These are phyloP conservation scores for Glossophaga mutica DNA, from an alignment of 2,797 vertebrate genomes.

Conservation along the genomic window DNA sequence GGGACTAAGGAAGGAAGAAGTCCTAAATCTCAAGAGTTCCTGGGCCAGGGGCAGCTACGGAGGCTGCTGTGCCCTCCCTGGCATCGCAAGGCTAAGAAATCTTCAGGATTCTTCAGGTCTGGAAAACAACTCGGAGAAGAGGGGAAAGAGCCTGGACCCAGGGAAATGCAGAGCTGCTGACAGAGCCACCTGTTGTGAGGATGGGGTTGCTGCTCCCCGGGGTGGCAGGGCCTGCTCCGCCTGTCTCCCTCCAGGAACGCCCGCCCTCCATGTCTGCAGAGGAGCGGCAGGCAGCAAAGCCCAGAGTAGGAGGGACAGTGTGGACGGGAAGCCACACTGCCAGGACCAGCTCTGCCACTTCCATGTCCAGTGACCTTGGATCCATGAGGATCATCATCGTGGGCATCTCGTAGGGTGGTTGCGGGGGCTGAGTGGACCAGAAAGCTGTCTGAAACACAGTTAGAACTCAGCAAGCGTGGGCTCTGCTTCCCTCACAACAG, in stretches of 20 bases:
- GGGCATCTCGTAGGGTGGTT: too few relatives aligned
- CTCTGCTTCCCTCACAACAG: not conserved
- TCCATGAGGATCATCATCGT: not conserved
- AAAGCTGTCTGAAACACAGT: not conserved
- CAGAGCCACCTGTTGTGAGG: not conserved
- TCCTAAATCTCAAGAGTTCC: too few relatives aligned
- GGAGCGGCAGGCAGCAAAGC: not conserved
- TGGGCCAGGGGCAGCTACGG: not conserved
- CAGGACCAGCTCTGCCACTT: not conserved
- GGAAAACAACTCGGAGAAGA: not conserved
- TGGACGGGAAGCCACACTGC: not conserved
- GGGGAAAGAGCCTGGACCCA: not conserved
- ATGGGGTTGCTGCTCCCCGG: not conserved
- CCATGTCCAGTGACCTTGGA: not conserved
- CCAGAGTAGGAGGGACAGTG: fast-evolving
- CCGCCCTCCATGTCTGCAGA: not conserved
- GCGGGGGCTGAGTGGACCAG: not conserved
- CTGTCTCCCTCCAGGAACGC: not conserved
- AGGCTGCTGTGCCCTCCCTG: not conserved
- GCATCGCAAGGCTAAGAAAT: not conserved
- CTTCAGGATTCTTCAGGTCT: not conserved
- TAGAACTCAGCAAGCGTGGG: not conserved
- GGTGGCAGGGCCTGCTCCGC: not conserved
- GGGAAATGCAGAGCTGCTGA: not conserved
- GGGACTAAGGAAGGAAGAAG: not conserved